Conservation (phyloP, 2,888 invertebrate genomes). For the Dasysyrphus albostriatus region DNA sequence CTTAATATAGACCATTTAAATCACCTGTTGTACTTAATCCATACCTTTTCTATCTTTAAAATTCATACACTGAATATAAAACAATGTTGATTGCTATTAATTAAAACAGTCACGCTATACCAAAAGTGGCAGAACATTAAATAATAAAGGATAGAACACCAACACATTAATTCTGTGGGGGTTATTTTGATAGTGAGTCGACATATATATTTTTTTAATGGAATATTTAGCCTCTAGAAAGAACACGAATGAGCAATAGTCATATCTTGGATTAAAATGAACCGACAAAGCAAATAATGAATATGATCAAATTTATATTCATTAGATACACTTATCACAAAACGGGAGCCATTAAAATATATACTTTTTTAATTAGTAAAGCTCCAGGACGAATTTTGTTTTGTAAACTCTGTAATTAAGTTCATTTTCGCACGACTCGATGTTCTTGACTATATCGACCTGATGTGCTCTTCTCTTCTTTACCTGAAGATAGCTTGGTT, state of each 20-base stretch:
- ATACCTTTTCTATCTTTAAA: slow-evolving; percentile 9
- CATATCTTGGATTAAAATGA: background rate
- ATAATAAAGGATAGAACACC: background rate
- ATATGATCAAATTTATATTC: background rate
- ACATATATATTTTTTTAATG: background rate
- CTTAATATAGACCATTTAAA: background rate
- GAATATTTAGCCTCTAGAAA: background rate
- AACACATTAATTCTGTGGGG: background rate
- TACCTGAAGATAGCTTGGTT: no score
- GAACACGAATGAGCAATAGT: background rate
- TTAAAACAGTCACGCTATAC: slow-evolving; percentile 15
- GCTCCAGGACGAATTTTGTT: no score
- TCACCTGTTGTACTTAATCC: slow-evolving; percentile 10
- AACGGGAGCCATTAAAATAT: background rate
- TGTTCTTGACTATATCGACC: no score
- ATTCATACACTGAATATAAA: background rate
- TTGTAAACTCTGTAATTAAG: no score
- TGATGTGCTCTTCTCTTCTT: background rate
- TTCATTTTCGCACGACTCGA: no score
- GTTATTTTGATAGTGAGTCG: background rate
- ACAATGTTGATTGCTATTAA: slow-evolving; percentile 9
- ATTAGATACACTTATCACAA: background rate
- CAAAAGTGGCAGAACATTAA: background rate
- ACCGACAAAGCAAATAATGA: background rate
- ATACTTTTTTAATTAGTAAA: background rate